Evolutionary conservation across 2,113 vertebrate species (phyloP), one percentile per base, ranked within the genome.

Genomic region (Prunella fulvescens): DNA sequence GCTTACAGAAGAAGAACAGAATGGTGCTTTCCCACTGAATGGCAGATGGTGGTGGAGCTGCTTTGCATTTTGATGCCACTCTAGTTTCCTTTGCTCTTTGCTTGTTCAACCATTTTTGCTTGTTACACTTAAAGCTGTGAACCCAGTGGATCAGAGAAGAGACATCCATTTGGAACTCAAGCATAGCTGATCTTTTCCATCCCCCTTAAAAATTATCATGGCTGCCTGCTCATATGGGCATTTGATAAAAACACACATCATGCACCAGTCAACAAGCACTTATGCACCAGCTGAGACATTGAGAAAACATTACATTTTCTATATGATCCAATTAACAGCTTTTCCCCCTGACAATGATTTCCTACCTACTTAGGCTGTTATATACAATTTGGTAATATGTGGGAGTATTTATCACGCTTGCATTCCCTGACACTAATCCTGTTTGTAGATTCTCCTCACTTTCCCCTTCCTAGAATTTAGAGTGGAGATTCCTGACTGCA

Each of bases 371-470:
- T 64, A 92, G 56, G 93, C 82, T 86, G 78, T 96, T 88, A 74
- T 90, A 42, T 45, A 74, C 72, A 85, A 78, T 93, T 86, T 80
- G 44, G 44, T 90, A 93, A 86, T 92, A 83, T 33, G 80, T 74
- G 77, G 81, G 83, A 92, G 94, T 54, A 92, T 92, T 95, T 92
- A 95, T 66, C 90, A 86, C 0, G 12, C 91, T 80, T 77, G 78
- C 79, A 81, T 90, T 94, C 80, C 76, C 80, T 64, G 64, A 90
- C 87, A 57, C 82, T 95, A 96, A 95, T 95, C 95, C 93, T 90
- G 88, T 96, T 94, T 94, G 94, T 24, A 88, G 76, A 95, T 96
- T 96, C 88, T 96, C 81, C 82, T 95, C 67, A 9, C 93, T 90
- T 88, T 89, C 81, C 62, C 71, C 64, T 81, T 70, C 79, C 74